Evolutionary conservation across 2,797 vertebrate species (phyloP).

Genomic region (Cyprinodon diabolis): DNA sequence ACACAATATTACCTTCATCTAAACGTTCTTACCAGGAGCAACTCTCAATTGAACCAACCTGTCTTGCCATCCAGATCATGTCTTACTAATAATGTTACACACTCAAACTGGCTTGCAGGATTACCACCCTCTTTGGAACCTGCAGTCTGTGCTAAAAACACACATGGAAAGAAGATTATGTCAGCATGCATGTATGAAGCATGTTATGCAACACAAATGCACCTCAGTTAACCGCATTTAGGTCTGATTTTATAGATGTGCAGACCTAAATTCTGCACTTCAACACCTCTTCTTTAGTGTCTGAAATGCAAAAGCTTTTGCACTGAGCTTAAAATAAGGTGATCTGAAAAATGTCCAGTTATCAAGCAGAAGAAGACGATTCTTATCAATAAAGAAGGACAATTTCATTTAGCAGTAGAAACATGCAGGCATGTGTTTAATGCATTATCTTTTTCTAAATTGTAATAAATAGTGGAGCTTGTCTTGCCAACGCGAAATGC

Average conservation of each 20-base stretch:
- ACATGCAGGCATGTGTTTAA: slow-evolving; percentile 32
- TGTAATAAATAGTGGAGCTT: slow-evolving; percentile 47
- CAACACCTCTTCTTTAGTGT: slow-evolving; percentile 22
- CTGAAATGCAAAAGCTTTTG: slow-evolving; percentile 17
- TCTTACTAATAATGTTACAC: slow-evolving; percentile 70
- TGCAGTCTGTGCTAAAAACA: slow-evolving; percentile 65
- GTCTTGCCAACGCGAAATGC: slow-evolving; percentile 57
- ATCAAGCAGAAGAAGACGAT: slow-evolving; percentile 48
- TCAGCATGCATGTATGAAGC: slow-evolving; percentile 39
- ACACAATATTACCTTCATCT: slow-evolving; percentile 49
- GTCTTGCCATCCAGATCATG: slow-evolving; percentile 68
- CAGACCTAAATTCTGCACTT: slow-evolving; percentile 36
- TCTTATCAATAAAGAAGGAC: slow-evolving; percentile 49
- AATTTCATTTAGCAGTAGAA: slow-evolving; percentile 41
- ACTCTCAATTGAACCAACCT: slow-evolving; percentile 71
- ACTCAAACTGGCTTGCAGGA: slow-evolving; percentile 69
- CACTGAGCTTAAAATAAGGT: slow-evolving; percentile 19
- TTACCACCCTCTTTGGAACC: slow-evolving; percentile 66
- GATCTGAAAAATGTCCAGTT: slow-evolving; percentile 49
- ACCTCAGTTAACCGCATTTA: slow-evolving; percentile 28
- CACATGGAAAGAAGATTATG: slow-evolving; percentile 60
- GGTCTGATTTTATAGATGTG: slow-evolving; percentile 33
- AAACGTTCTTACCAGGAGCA: slow-evolving; percentile 60
- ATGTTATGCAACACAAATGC: slow-evolving; percentile 30
- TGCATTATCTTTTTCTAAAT: slow-evolving; percentile 38